Evolutionary conservation across 2,797 vertebrate species (phyloP).

Genomic region (Petrocephalus sullivani): DNA sequence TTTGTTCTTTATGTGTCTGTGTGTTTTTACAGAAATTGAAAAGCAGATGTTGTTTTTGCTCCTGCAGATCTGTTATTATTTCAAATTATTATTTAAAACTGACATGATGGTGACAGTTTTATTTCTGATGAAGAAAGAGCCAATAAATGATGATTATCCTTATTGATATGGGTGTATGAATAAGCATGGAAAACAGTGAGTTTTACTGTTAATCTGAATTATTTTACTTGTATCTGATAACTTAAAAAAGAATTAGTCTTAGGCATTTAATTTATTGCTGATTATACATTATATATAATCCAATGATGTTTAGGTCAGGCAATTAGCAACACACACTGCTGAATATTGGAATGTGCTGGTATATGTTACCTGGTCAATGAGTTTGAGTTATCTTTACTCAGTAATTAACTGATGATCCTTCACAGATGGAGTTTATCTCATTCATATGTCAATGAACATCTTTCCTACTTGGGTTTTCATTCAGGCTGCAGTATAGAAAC

Average conservation of each 20-base stretch:
- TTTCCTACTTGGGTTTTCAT: neutral
- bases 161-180: neutral
- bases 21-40: slow-evolving; percentile 1
- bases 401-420: neutral
- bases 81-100: neutral
- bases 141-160: neutral
- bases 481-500: neutral
- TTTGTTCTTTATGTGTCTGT: neutral
- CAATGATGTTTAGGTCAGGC: too few species aligned
- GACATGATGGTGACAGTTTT: neutral
- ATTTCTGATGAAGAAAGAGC: neutral
- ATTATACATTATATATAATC: neutral
- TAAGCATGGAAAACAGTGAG: neutral
- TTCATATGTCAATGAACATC: slow-evolving; percentile 6
- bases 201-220: neutral
- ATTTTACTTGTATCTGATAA: neutral
- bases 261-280: neutral
- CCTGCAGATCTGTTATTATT: neutral
- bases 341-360: neutral
- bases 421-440: neutral
- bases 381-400: slow-evolving; percentile 6
- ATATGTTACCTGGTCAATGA: neutral
- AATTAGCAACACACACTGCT: neutral
- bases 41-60: slow-evolving; percentile 1
- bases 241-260: neutral